These are phyloP conservation scores for Maccullochella peelii DNA, from an alignment of 2,113 vertebrate genomes.

Conservation along the genomic window DNA sequence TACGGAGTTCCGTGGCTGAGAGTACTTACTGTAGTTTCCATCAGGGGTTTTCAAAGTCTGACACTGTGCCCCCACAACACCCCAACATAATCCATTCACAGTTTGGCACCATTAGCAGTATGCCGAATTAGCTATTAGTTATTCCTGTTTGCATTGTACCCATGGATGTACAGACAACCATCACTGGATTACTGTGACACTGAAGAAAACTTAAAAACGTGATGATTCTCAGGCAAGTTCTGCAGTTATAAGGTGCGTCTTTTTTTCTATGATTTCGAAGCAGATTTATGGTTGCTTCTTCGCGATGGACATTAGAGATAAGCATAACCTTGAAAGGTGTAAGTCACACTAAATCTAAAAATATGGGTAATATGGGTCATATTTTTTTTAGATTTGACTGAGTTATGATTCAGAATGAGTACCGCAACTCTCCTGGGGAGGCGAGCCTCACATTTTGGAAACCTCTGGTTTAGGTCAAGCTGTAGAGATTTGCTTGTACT, in stretches of 20 bases:
- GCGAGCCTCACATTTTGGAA: too few relatives aligned
- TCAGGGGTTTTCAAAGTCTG: too few relatives aligned
- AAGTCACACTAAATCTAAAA: neutral
- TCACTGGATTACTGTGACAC: neutral
- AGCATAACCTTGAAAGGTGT: neutral
- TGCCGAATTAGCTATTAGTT: neutral
- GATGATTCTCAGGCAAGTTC: neutral
- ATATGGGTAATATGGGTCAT: too few relatives aligned
- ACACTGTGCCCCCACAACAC: too few relatives aligned
- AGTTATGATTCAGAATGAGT: neutral
- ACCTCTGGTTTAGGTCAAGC: too few relatives aligned
- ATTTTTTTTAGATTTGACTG: neutral
- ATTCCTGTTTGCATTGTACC: neutral
- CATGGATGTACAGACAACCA: neutral
- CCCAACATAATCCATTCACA: too few relatives aligned
- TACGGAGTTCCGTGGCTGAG: neutral
- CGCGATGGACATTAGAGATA: neutral
- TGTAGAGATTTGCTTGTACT: too few relatives aligned
- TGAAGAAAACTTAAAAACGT: neutral
- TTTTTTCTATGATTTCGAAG: neutral
- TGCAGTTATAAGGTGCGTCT: neutral
- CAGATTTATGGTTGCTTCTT: neutral
- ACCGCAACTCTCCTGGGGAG: too few relatives aligned
- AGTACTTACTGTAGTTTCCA: neutral
- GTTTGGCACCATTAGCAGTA: neutral